phyloP scores from a whole-genome alignment of 2,888 invertebrate species.

The Piscicola geometra region DNA sequence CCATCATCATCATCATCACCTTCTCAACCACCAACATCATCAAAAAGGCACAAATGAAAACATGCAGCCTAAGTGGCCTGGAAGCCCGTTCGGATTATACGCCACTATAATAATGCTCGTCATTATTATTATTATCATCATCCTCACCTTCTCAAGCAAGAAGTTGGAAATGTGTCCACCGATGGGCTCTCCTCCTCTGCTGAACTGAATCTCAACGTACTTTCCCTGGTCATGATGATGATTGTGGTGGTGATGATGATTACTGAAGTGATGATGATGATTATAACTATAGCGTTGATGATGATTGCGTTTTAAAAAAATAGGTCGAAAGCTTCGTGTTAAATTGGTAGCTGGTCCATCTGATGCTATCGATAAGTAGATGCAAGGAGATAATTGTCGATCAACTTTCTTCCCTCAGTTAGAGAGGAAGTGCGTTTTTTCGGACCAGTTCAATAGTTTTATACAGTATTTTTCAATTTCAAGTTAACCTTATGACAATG shows the following conservation, averaged over 20 bases:
- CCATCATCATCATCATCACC: constrained; percentile 56
- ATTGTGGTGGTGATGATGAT: not conserved
- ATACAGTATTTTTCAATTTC: too few species aligned
- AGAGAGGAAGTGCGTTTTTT: too few species aligned
- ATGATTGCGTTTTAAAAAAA: not conserved
- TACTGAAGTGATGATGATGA: not conserved
- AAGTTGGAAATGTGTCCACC: constrained; percentile 69
- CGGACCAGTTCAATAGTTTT: too few species aligned
- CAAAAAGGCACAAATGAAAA: too few species aligned
- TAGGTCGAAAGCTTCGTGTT: not conserved
- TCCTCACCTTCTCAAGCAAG: constrained; percentile 63
- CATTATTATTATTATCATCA: not conserved
- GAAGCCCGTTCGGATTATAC: too few species aligned
- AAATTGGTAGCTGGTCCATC: too few species aligned
- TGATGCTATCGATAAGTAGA: too few species aligned
- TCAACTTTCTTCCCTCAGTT: too few species aligned
- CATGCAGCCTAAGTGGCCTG: too few species aligned
- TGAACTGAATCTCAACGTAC: constrained; percentile 69
- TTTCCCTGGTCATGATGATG: constrained; percentile 59
- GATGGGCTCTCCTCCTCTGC: constrained; percentile 65
- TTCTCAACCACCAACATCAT: constrained; percentile 45
- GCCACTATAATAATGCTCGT: not conserved
- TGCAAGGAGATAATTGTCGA: too few species aligned
- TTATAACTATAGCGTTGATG: not conserved
- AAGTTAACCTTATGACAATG: too few species aligned